Evolutionary conservation across 2,888 invertebrate species (phyloP).

Genomic region (Alloscopus bannaensis): DNA sequence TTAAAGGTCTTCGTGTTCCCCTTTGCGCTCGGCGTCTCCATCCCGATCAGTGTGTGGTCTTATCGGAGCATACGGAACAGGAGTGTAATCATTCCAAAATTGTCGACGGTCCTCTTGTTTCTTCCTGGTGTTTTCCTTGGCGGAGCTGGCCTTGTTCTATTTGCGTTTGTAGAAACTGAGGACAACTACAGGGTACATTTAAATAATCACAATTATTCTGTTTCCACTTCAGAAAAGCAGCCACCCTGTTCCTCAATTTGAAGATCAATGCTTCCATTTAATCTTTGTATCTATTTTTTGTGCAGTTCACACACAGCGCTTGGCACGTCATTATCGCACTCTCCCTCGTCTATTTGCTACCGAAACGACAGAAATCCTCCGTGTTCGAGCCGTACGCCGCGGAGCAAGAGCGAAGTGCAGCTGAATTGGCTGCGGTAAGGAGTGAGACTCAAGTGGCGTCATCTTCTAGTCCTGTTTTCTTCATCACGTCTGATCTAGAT

Average conservation of each 20-base stretch:
- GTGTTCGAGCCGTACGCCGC: slow-evolving; percentile 18
- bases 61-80: slow-evolving; percentile 75
- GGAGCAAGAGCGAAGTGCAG: slow-evolving; percentile 47
- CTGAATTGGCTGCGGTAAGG: slow-evolving; percentile 74
- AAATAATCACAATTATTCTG: slow-evolving; percentile 22
- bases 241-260: too few relatives aligned
- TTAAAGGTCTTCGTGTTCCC: slow-evolving; percentile 78
- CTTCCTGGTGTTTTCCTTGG: slow-evolving; percentile 78
- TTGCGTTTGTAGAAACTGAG: slow-evolving; percentile 79
- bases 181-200: slow-evolving; percentile 78
- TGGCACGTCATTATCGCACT: slow-evolving; percentile 80
- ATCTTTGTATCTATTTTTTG: slow-evolving; percentile 1
- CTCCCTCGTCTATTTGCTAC: slow-evolving; percentile 79
- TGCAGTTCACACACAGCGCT: slow-evolving; percentile 79
- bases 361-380: slow-evolving; percentile 73
- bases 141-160: slow-evolving; percentile 77
- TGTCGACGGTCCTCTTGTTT: slow-evolving; percentile 73
- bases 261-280: too few relatives aligned
- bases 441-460: slow-evolving; percentile 65
- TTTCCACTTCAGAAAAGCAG: too few relatives aligned
- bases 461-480: slow-evolving; percentile 73
- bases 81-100: slow-evolving; percentile 68
- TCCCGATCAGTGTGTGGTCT: slow-evolving; percentile 74
- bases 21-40: slow-evolving; percentile 74
- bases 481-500: slow-evolving; percentile 74